A percentile compares a stretch with the other conserved stretches of the same genome.
Evolutionary conservation across 1,140 invertebrate genomes (phyloP).

Genomic region (Asbolus verrucosus): DNA sequence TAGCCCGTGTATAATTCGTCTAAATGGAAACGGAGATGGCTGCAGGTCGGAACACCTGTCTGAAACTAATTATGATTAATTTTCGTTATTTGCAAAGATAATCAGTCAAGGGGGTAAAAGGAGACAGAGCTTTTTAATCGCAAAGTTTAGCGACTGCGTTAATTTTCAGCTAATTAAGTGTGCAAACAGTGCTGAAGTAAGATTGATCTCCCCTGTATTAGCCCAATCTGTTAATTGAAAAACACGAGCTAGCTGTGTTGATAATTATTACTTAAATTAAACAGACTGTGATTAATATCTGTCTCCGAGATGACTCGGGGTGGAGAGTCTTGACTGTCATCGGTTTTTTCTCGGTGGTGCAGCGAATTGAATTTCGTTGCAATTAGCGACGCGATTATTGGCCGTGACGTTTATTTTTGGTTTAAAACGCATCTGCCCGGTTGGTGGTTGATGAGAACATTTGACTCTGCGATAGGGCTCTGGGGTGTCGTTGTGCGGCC

Average conservation of each 20-base stretch:
- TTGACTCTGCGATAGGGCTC: conserved; percentile 20
- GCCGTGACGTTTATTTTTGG: conserved; percentile 21
- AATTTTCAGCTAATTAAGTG: conserved; percentile 51
- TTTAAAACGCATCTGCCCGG: background rate
- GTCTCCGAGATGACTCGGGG: conserved; percentile 20
- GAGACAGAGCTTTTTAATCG: conserved; percentile 28
- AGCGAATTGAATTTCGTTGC: background rate
- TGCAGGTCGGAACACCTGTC: conserved; percentile 26
- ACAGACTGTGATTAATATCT: conserved; percentile 52
- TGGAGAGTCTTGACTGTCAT: background rate
- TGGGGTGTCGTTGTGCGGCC: conserved; percentile 17
- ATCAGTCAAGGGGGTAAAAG: conserved; percentile 37
- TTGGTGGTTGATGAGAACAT: conserved; percentile 35
- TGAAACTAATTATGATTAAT: conserved; percentile 35
- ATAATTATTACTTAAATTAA: conserved; percentile 54
- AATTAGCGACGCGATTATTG: conserved; percentile 12
- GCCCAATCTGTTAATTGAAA: conserved; percentile 51
- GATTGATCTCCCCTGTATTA: conserved; percentile 51
- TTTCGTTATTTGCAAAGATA: conserved; percentile 33
- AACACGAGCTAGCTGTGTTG: conserved; percentile 48
- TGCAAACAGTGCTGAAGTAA: conserved; percentile 49
- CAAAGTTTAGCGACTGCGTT: conserved; percentile 35
- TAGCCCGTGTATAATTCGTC: conserved; percentile 1
- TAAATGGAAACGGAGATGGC: conserved; percentile 10
- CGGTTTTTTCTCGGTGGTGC: background rate